phyloP scores from a whole-genome alignment of 2,888 invertebrate species.

The Electrophaes corylata region DNA sequence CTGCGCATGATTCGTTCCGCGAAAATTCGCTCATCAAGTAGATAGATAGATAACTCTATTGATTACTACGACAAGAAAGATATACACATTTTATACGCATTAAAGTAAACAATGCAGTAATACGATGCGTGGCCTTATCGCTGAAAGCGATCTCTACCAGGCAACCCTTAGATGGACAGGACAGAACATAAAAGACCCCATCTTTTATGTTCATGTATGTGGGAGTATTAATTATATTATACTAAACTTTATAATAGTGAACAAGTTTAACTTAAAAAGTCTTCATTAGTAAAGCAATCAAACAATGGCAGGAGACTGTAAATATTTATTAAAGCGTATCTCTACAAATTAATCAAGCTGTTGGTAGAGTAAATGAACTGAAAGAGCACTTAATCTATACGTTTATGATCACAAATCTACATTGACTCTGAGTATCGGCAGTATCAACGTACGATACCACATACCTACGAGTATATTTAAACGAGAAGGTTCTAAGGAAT shows the following conservation, averaged over 20 bases:
- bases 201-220: too few species aligned
- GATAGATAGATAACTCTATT: too few species aligned
- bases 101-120: too few species aligned
- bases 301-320: slow-evolving; percentile 14
- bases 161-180: too few species aligned
- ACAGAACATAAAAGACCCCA: too few species aligned
- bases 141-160: too few species aligned
- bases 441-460: neutral
- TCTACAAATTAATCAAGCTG: slow-evolving; percentile 18
- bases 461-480: neutral
- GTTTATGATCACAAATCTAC: slow-evolving; percentile 11
- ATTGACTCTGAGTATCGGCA: slow-evolving; percentile 11
- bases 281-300: slow-evolving; percentile 16
- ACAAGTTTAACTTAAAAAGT: too few species aligned
- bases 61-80: too few species aligned
- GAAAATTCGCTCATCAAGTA: slow-evolving; percentile 4
- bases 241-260: too few species aligned
- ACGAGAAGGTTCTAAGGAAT: slow-evolving; percentile 21
- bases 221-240: too few species aligned
- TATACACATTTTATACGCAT: too few species aligned
- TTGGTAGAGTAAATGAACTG: slow-evolving; percentile 27
- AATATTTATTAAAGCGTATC: slow-evolving; percentile 18
- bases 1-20: slow-evolving; percentile 2
- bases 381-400: slow-evolving; percentile 2
- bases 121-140: too few species aligned